These are phyloP conservation scores for Holacanthella duospinosa DNA, from an alignment of 2,888 invertebrate species.

Conservation along the genomic window DNA sequence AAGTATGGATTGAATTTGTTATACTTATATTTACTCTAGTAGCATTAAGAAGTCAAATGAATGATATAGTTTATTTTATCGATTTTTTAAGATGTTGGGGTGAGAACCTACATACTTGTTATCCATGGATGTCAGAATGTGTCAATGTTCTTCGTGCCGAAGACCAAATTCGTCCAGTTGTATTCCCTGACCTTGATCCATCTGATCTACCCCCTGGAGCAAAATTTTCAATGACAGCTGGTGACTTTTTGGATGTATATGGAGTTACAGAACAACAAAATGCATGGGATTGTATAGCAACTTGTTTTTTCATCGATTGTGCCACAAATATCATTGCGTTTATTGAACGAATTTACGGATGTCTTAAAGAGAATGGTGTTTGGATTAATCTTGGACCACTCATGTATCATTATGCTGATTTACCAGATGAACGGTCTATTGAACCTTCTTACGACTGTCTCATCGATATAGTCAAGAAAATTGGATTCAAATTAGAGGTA, in stretches of 20 bases:
- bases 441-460: conserved; percentile 85
- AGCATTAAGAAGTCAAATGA: too few relatives aligned
- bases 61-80: neutral
- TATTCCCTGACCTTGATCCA: conserved; percentile 82
- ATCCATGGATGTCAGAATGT: conserved; percentile 92
- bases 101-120: conserved; percentile 63
- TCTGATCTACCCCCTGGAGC: conserved; percentile 52
- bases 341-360: conserved; percentile 79
- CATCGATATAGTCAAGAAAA: conserved; percentile 61
- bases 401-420: conserved; percentile 75
- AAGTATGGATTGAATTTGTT: conserved; percentile 47
- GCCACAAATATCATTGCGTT: conserved; percentile 92
- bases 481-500: conserved; percentile 71
- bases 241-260: conserved; percentile 84
- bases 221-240: conserved; percentile 89
- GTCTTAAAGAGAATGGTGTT: conserved; percentile 76
- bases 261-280: conserved; percentile 42
- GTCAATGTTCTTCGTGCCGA: conserved; percentile 73
- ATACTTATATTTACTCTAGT: too few relatives aligned
- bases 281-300: conserved; percentile 83
- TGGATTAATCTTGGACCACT: conserved; percentile 89
- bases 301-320: conserved; percentile 98
- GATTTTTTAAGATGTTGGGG: conserved; percentile 52
- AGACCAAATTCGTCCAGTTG: conserved; percentile 66
- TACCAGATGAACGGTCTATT: conserved; percentile 74